Conservation (phyloP, 2,888 invertebrate genomes). For the Hyppa rectilinea region DNA sequence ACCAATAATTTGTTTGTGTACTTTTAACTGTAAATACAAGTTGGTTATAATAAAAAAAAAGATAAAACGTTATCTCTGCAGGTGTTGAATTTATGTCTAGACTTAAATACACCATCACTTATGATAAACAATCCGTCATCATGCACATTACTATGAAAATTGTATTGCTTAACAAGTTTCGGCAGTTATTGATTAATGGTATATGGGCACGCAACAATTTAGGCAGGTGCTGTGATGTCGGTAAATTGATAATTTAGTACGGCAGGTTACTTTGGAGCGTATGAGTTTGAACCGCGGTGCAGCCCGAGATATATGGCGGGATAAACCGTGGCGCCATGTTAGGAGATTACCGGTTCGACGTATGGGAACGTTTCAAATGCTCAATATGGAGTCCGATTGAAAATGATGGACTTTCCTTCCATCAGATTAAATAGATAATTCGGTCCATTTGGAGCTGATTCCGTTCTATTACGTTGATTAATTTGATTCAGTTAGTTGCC, state of each 20-base stretch:
- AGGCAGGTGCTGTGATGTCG: slow-evolving; percentile 76
- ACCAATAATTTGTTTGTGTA: too few relatives aligned
- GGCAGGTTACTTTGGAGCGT: slow-evolving; percentile 58
- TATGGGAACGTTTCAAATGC: slow-evolving; percentile 77
- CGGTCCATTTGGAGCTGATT: slow-evolving; percentile 45
- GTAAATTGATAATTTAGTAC: slow-evolving; percentile 78
- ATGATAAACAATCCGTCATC: slow-evolving; percentile 61
- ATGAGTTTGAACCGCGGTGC: slow-evolving; percentile 62
- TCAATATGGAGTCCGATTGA: slow-evolving; percentile 73
- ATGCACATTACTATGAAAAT: slow-evolving; percentile 72
- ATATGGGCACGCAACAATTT: slow-evolving; percentile 81
- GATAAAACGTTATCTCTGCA: slow-evolving; percentile 8
- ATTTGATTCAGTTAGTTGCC: slow-evolving; percentile 41
- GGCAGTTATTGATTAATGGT: slow-evolving; percentile 82
- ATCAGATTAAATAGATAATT: slow-evolving; percentile 51
- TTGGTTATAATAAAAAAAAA: too few relatives aligned
- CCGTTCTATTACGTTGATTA: slow-evolving; percentile 48
- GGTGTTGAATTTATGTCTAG: slow-evolving; percentile 17
- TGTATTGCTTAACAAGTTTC: slow-evolving; percentile 76
- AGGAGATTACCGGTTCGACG: slow-evolving; percentile 75
- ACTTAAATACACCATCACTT: slow-evolving; percentile 19
- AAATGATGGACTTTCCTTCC: slow-evolving; percentile 64
- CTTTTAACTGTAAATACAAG: too few relatives aligned
- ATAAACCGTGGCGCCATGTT: slow-evolving; percentile 78
- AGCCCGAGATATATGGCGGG: slow-evolving; percentile 78